Evolutionary conservation across 2,888 invertebrate genomes (phyloP), one percentile per base, ranked within the genome.

Genomic region (Mermis nigrescens): DNA sequence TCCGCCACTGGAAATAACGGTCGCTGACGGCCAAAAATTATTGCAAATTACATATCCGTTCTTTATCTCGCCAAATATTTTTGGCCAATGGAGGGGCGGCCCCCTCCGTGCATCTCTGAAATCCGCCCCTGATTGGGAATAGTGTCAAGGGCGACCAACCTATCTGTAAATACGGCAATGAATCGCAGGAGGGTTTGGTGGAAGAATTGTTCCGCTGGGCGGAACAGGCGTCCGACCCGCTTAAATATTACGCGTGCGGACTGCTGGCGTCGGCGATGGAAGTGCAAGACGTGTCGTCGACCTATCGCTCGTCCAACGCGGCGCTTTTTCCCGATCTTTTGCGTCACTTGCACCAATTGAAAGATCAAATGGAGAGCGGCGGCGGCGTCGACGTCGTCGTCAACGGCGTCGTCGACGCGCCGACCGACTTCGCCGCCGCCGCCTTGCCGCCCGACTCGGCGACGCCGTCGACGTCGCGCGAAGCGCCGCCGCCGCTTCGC

Each of bases 181-280:
- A n/a, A n/a, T 22, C 57, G 57, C 77, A 84, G 77, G 90, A 91
- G 65, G 82, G 83, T 15, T 79, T 94, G 19, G 85, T 94, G 53
- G 81, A 83, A 63, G 80, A 86, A 46, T 77, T 98, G 4, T 86
- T 88, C 67, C 80, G 81, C 60, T 94, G 92, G 92, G 88, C 91
- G 1, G 86, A 85, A 64, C 83, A 81, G 66, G 84, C 85, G 0
- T 78, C 82, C 19, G 91, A 94, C 72, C 94, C 92, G 0, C 77
- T 95, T 46, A 84, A 87, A 72, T 89, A 87, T 63, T 98, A 94
- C 76, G 87, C 94, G 0, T 88, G 88, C 0, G 94, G 92, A 0
- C 77, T 98, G 24, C 76, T 98, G 29, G 92, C 89, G 0, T 86
- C 89, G 15, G 91, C 92, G 0, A 91, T 95, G 90, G 94, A 95